A percentile compares a stretch with the other conserved stretches of the same genome.
Conservation (phyloP, 2,113 vertebrate species). For the Ornithorhynchus anatinus region DNA sequence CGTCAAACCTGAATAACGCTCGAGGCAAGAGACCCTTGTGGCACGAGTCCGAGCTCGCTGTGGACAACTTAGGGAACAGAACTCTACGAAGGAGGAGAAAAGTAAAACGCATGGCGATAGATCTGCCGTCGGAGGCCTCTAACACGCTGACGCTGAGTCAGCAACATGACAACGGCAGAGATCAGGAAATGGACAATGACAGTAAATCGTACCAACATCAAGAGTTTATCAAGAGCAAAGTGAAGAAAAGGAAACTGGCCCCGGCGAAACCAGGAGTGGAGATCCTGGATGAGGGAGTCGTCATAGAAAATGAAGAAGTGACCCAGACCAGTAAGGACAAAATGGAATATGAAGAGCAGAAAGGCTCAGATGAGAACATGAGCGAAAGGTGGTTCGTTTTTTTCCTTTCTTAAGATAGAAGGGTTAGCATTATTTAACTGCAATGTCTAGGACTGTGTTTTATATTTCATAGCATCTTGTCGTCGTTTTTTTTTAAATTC, state of each 20-base stretch:
- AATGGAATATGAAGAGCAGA: slow-evolving; percentile 96
- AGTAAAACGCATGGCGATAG: slow-evolving; percentile 96
- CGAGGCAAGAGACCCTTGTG: slow-evolving; percentile 78
- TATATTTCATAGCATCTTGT: too few relatives aligned
- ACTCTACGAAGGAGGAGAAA: slow-evolving; percentile 89
- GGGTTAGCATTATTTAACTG: neutral
- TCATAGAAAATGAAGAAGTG: slow-evolving; percentile 76
- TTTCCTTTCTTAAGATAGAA: slow-evolving; percentile 21
- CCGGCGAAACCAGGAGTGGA: slow-evolving; percentile 78
- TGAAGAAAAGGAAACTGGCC: slow-evolving; percentile 90
- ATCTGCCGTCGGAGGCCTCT: slow-evolving; percentile 80
- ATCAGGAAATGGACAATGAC: slow-evolving; percentile 77
- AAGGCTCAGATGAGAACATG: slow-evolving; percentile 97
- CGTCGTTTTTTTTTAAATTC: too few relatives aligned
- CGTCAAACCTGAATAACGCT: slow-evolving; percentile 76
- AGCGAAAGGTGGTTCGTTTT: slow-evolving; percentile 93
- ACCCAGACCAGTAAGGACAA: slow-evolving; percentile 85
- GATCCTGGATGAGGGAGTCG: slow-evolving; percentile 75
- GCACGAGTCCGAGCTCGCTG: slow-evolving; percentile 76
- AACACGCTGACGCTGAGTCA: slow-evolving; percentile 79
- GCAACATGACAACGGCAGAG: slow-evolving; percentile 71
- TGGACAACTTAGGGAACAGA: slow-evolving; percentile 82
- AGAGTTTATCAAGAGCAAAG: slow-evolving; percentile 79
- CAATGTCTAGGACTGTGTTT: neutral
- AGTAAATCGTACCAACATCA: slow-evolving; percentile 67